Evolutionary conservation across 1,140 invertebrate species (phyloP), one percentile per base, ranked within the genome.

Genomic region (Potamilus streckersoni): DNA sequence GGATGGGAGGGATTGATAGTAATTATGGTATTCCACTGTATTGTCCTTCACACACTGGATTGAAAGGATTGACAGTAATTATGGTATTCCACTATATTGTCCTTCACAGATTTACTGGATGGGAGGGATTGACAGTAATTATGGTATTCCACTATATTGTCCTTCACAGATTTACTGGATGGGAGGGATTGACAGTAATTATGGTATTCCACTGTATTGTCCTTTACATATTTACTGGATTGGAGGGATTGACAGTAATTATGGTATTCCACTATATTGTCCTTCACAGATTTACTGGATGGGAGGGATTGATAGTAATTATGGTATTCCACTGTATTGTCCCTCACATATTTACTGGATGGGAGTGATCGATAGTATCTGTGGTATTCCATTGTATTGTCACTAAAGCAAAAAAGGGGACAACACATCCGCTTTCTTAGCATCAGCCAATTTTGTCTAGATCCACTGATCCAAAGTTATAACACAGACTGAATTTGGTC

Each of bases 351-450:
- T 31, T 31, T 31, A 4, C 27, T 31, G 27, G 27, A 31, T 31
- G 0, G 31, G 49, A 19, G 27, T 3, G 27, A 71, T 56, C 3
- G 27, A 31, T 31, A 31, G 27, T 31, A 31, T 2, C 4, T 31
- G 3, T 31, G 27, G 20, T 74, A 67, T 5, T 80, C 20, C 59
- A 20, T 2, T 15, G 75, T 72, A 16, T 72, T 78, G 17, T 69
- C 69, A 15, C 63, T 60, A 17, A 69, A 74, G 8, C 19, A 4
- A 14, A 57, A 68, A 1, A 80, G 65, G 65, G 0, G 69, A 75
- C 64, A 78, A 20, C 13, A 80, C 63, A 67, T 75, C 76, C 13
- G 31, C 55, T 56, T 78, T 78, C 49, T 80, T 80, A 23, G 65
- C 61, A 1, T 31, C 56, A 2, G 79, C 73, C 49, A 73, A 16